Evolutionary conservation across 2,797 vertebrate genomes (phyloP), one percentile per base, ranked within the genome.

Genomic region (Hozukius guyotensis): DNA sequence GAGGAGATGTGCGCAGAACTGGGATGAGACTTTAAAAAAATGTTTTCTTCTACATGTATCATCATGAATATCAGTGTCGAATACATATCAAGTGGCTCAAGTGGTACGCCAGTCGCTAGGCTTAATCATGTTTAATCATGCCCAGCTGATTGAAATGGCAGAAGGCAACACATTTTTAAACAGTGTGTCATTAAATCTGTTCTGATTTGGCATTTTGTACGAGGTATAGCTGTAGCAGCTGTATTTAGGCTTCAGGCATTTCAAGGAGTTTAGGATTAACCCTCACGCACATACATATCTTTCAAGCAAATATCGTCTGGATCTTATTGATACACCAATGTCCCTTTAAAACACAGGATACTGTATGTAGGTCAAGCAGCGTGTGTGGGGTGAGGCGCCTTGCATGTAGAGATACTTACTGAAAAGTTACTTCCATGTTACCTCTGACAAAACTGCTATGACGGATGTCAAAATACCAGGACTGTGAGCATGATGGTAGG

Each of bases 401-500:
- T 22, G 49, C 22, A 27, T 85, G 57, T 63, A 32, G 75, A 71
- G 25, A 66, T 71, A 61, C 69, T 75, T 67, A 14, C 55, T 79
- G 53, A 83, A 75, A 85, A 85, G 64, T 69, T 64, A 72, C 67
- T 89, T 82, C 57, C 46, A 57, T 63, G 75, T 80, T 75, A 65
- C 49, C 71, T 78, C 16, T 72, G 72, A 79, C 79, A 86, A 80
- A 84, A 67, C 83, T 68, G 76, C 67, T 52, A 8, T 83, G 86
- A 87, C 29, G 42, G 81, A 76, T 87, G 89, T 85, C 78, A 88
- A 79, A 88, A 85, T 85, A 83, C 65, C 72, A 65, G 46, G 71
- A 85, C 81, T 75, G 68, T 52, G 73, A 71, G 25, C n/a, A 31
- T 38, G 71, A 83, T 32, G 52, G 34, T 52, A 57, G 76, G 38